Base-by-base conservation (phyloP, 2,113 vertebrate genomes). In the Paratilapia polleni region DNA sequence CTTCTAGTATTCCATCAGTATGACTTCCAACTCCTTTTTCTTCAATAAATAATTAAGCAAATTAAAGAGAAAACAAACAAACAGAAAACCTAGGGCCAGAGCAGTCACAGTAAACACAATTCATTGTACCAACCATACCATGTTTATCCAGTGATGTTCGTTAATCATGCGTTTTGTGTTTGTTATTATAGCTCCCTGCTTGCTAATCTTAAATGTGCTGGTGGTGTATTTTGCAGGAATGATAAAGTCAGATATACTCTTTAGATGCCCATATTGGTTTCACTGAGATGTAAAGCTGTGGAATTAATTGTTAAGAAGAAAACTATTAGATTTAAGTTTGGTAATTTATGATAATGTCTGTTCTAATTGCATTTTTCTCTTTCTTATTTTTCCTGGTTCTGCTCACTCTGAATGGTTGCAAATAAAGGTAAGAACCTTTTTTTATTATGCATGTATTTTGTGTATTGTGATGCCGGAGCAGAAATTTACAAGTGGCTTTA, bases 401-500 rank as follows among this genome's bases (percentile, higher is more conserved):
- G 59, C 47, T 89, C 52, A 54, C 68, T 75, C 13, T 68, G 81
- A 89, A 86, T 80, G 86, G 52, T 54, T 88, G 52, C 62, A 81
- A 89, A 92, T 87, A 85, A 94, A 95, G 94, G 94, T 95, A 94
- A 95, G 93, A 91, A 15, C 15, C 38, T 19, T 80, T 66, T 68
- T 26, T 58, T 64, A 47, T 88, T 74, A 82, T 93, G 87, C 85
- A 85, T 93, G 90, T 52, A 31, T 86, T 83, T 87, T 81, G 68
- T 84, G 56, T 77, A 77, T 84, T 83, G 77, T 85, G 85, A 84
- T 1, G 28, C 68, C 26, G 28, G 28, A 70, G 80, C 83, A 84
- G 61, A 88, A 88, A 91, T 86, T 61, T 85, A 22, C 52, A 73
- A 82, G 78, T 73, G 58, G 79, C 92, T 92, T 81, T 78, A 28